A percentile compares a stretch with the other conserved stretches of the same genome.
Conservation (phyloP, 2,888 invertebrate genomes). For the Diadegma fenestrale region DNA sequence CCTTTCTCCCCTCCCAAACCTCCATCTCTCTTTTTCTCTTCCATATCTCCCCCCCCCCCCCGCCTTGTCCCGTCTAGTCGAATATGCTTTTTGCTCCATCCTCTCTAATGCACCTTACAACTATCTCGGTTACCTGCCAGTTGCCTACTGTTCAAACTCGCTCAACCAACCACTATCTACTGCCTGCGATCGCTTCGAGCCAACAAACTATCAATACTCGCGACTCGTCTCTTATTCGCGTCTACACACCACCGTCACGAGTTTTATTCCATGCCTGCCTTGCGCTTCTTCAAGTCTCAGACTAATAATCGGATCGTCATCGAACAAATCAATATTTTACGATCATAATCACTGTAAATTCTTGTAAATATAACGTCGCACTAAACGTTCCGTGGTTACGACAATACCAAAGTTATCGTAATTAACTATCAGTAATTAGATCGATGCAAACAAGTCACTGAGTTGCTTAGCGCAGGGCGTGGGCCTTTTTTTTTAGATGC, state of each 20-base stretch:
- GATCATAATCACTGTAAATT: too few relatives aligned
- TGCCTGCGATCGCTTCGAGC: neutral
- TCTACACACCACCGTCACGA: neutral
- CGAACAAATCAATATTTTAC: too few relatives aligned
- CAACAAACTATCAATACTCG: neutral
- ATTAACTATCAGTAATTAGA: too few relatives aligned
- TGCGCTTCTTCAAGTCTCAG: neutral
- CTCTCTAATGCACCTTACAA: neutral
- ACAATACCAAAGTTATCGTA: too few relatives aligned
- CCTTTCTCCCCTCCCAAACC: conserved; percentile 4
- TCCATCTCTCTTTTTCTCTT: neutral
- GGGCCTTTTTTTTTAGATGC: too few relatives aligned
- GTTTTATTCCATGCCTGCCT: neutral
- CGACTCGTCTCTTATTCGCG: neutral
- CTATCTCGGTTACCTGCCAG: neutral
- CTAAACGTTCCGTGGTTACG: too few relatives aligned
- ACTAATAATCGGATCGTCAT: too few relatives aligned
- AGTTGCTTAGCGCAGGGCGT: too few relatives aligned
- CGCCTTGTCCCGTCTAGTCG: conserved; percentile 15
- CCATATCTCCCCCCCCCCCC: neutral
- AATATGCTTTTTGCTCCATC: conserved; percentile 51
- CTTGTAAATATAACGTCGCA: too few relatives aligned
- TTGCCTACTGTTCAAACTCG: neutral
- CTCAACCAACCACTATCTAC: neutral
- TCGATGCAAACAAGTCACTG: too few relatives aligned